Base-by-base conservation (phyloP, 92 coral and sea anemone genomes). In the Meandrina meandrites region DNA sequence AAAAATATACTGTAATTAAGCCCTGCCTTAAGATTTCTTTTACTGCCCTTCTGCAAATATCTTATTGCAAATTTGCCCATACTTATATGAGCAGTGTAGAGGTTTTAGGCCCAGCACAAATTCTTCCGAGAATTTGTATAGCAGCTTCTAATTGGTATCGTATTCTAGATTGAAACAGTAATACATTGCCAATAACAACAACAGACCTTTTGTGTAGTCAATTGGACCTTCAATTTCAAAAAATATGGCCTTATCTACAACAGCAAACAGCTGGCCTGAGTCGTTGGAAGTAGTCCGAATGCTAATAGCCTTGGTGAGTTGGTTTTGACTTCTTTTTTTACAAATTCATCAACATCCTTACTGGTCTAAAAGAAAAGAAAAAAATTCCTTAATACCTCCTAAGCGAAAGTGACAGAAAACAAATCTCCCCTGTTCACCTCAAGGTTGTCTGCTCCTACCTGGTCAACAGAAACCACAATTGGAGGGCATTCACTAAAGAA, bases 51-150 rank as follows among this genome's bases (percentile, higher is more conserved):
- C 19, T 3, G 62, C 50, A 76, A 85, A 85, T 50, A 86, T 78
- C 62, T 60, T 35, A 51, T 79, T 86, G 17, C 83, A 76, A 28
- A 74, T 21, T 42, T 75, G 54, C 42, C 84, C 22, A 42, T 86
- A 87, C 72, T 68, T 87, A 51, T 37, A 87, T 47, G 86, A 68
- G 10, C 85, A 11, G 21, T 58, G 64, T 31, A 81, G n/a, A 21
- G 91, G 88, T 21, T 27, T 81, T 32, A 88, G 22, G 16, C 91
- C 91, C 60, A 88, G 51, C 50, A 88, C 91, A 83, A 21, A 68
- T 64, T 88, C 91, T 62, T 83, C 88, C 28, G 83, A 56, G 36
- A 82, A 88, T 62, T 78, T 78, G 36, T 53, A 88, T 22, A 88
- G 74, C 32, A 82, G 76, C 68, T 76, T 82, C 47, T 88, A 50